These are phyloP conservation scores for Fulmarus glacialis DNA, from an alignment of 2,113 vertebrate genomes.

Conservation along the genomic window DNA sequence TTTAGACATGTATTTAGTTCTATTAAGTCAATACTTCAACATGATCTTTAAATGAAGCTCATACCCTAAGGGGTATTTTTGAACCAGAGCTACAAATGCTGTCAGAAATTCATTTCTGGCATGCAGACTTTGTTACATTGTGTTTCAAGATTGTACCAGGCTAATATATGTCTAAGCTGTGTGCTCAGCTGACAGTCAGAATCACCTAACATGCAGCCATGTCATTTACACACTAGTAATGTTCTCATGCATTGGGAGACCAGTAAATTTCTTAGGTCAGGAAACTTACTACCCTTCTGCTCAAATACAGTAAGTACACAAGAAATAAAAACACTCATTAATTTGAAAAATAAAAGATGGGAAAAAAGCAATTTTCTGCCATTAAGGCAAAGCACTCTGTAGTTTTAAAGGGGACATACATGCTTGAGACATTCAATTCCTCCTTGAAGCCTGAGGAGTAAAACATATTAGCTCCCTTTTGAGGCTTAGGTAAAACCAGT, in stretches of 20 bases:
- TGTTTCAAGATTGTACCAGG: not conserved
- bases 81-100: not conserved
- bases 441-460: not conserved
- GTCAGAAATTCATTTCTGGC: not conserved
- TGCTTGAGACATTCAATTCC: not conserved
- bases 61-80: not conserved
- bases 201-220: not conserved
- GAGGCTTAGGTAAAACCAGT: not conserved
- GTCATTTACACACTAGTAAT: not conserved
- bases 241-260: not conserved
- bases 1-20: conserved; percentile 32
- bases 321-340: not conserved
- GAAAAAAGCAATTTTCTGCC: not conserved
- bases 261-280: not conserved
- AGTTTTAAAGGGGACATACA: not conserved
- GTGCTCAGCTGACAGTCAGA: not conserved
- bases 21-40: conserved; percentile 44
- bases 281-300: not conserved
- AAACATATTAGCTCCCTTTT: not conserved
- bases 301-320: not conserved
- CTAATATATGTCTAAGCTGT: not conserved
- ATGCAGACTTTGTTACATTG: not conserved
- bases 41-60: conserved; percentile 14
- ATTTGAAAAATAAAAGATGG: not conserved
- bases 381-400: not conserved